Percentiles rank a stretch among this genome's conserved stretches.
Evolutionary conservation across 2,113 vertebrate species (phyloP).

Genomic region (Burhinus bistriatus): DNA sequence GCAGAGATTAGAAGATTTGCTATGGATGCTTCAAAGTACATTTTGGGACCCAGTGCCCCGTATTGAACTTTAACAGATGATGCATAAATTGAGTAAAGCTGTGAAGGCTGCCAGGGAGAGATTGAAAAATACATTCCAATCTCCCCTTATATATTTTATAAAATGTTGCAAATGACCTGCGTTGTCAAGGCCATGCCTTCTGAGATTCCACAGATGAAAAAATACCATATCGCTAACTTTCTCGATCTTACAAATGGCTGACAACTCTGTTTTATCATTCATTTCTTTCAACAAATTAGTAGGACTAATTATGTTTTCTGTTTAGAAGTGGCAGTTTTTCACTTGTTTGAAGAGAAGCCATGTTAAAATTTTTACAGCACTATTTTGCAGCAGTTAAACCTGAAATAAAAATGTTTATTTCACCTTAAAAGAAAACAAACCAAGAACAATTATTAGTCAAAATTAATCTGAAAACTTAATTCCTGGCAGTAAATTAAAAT

Average conservation of each 20-base stretch:
- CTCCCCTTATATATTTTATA: neutral
- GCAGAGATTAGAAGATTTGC: conserved; percentile 26
- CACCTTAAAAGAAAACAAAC: neutral
- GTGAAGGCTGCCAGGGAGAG: neutral
- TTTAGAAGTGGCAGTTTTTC: neutral
- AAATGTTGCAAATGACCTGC: neutral
- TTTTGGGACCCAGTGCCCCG: neutral
- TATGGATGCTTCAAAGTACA: conserved; percentile 27
- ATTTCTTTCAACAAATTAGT: neutral
- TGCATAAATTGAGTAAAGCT: conserved; percentile 40
- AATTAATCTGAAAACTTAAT: neutral
- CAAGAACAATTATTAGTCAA: neutral
- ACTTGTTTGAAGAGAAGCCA: neutral
- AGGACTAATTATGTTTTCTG: neutral
- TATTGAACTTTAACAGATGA: conserved; percentile 41
- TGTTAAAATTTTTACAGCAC: neutral
- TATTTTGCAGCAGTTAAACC: neutral
- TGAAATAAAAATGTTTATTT: neutral
- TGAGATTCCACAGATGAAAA: conserved; percentile 5
- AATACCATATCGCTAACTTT: neutral
- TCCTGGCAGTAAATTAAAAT: neutral
- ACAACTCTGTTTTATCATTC: neutral
- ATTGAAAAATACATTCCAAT: neutral
- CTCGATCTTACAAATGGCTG: neutral
- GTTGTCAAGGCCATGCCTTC: neutral